A percentile compares a stretch with the other conserved stretches of the same genome.
phyloP scores from a whole-genome alignment of 2,113 vertebrate species.

The Rhodinocichla rosea region DNA sequence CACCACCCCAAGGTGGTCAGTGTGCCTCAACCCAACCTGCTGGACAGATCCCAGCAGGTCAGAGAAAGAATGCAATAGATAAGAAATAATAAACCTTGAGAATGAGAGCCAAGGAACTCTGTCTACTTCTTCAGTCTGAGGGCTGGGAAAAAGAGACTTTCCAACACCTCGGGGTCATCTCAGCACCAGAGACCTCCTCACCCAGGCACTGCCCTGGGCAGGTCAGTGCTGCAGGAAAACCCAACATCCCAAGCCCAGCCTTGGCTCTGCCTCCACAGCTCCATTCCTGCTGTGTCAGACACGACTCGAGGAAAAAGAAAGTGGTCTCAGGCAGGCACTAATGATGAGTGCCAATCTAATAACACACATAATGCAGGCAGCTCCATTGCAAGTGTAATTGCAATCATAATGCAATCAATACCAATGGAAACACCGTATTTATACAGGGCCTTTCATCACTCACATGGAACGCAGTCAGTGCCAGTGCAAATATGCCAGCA shows the following conservation, averaged over 20 bases:
- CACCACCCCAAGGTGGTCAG: no score
- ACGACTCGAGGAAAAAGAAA: rapidly evolving
- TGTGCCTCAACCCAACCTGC: no score
- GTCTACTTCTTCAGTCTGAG: no score
- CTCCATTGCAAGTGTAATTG: conserved; percentile 36
- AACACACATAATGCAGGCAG: neutral
- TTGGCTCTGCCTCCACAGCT: neutral
- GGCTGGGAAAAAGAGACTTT: no score
- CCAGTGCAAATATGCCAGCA: conserved; percentile 65
- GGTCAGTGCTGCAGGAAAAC: neutral
- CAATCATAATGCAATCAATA: conserved; percentile 52
- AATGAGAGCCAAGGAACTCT: no score
- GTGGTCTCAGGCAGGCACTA: neutral
- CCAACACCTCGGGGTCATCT: no score
- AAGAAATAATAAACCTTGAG: no score
- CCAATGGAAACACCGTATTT: conserved; percentile 57
- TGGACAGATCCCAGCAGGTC: no score
- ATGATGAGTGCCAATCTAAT: neutral
- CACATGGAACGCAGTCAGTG: conserved; percentile 47
- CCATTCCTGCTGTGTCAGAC: neutral
- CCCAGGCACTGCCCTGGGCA: neutral
- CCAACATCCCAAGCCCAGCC: neutral
- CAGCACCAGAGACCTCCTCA: no score
- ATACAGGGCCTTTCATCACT: conserved; percentile 68
- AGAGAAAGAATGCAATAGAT: no score